Conservation (phyloP, 2,888 invertebrate genomes). For the Erebia ligea region DNA sequence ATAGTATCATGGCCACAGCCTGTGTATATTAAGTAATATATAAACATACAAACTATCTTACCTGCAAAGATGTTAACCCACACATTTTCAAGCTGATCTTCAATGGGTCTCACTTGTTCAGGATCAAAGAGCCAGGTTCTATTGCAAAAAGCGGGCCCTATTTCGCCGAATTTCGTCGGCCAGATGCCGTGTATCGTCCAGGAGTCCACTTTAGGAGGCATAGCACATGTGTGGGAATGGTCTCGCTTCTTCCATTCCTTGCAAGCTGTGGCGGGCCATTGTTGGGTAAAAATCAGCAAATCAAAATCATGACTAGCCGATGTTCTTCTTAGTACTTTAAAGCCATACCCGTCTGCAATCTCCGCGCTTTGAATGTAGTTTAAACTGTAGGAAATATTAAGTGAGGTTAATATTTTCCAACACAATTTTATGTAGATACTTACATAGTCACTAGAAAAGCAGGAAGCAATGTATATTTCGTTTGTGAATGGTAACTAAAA, state of each 20-base stretch:
- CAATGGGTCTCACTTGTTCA: constrained; percentile 82
- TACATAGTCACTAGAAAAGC: too few species aligned
- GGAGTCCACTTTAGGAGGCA: constrained; percentile 83
- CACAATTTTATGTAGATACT: too few species aligned
- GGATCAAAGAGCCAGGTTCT: constrained; percentile 86
- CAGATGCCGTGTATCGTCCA: constrained; percentile 94
- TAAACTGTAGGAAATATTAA: constrained; percentile 43
- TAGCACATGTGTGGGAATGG: constrained; percentile 83
- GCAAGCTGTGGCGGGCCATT: constrained; percentile 88
- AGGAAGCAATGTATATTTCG: neutral
- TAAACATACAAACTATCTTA: constrained; percentile 40
- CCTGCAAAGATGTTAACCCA: constrained; percentile 90
- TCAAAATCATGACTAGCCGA: constrained; percentile 81
- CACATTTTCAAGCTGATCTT: constrained; percentile 78
- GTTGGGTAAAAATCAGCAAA: constrained; percentile 90
- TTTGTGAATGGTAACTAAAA: neutral
- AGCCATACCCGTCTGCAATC: constrained; percentile 30
- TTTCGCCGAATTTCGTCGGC: constrained; percentile 87
- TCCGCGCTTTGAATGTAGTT: constrained; percentile 34
- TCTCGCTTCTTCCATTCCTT: constrained; percentile 86
- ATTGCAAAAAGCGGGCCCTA: constrained; percentile 89
- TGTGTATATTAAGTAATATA: neutral
- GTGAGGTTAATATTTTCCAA: neutral
- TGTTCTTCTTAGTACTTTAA: constrained; percentile 2
- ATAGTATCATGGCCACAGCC: neutral